phyloP scores from a whole-genome alignment of 1,140 invertebrate species.

The Leptinotarsa undecemlineata region DNA sequence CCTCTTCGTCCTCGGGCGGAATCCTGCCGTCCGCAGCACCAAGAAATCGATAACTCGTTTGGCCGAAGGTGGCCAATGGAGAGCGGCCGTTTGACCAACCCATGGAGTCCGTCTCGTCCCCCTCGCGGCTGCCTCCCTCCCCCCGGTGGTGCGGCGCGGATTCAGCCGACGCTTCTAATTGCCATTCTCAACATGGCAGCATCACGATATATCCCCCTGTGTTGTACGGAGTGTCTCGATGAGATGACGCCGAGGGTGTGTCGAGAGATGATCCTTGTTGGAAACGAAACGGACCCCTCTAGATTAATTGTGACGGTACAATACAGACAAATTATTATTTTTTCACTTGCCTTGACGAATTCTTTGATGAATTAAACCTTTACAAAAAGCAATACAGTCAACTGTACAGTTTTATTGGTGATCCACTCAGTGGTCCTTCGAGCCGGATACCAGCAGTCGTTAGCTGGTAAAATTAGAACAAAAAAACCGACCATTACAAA shows the following conservation, averaged over 20 bases:
- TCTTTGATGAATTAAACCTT: too few species aligned
- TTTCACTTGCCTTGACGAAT: too few species aligned
- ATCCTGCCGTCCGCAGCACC: constrained; percentile 21
- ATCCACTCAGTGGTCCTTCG: too few species aligned
- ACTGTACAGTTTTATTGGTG: too few species aligned
- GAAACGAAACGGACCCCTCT: too few species aligned
- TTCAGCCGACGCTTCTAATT: constrained; percentile 36
- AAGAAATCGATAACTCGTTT: constrained; percentile 47
- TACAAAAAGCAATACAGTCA: too few species aligned
- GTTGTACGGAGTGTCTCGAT: not conserved
- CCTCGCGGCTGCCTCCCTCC: constrained; percentile 21
- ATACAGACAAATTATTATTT: too few species aligned
- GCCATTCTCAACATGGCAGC: constrained; percentile 42
- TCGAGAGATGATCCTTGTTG: too few species aligned
- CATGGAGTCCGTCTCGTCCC: constrained; percentile 18
- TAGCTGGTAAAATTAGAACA: too few species aligned
- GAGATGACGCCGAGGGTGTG: not conserved
- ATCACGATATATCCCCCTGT: constrained; percentile 6
- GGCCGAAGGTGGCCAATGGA: constrained; percentile 42
- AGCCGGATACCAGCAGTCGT: too few species aligned
- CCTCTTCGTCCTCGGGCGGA: constrained; percentile 17
- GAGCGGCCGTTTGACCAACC: constrained; percentile 27
- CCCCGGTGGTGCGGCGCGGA: not conserved
- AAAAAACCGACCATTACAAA: too few species aligned
- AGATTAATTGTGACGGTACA: too few species aligned